Evolutionary conservation across 1,140 invertebrate species (phyloP).

Genomic region (Zaprionus ornatus): DNA sequence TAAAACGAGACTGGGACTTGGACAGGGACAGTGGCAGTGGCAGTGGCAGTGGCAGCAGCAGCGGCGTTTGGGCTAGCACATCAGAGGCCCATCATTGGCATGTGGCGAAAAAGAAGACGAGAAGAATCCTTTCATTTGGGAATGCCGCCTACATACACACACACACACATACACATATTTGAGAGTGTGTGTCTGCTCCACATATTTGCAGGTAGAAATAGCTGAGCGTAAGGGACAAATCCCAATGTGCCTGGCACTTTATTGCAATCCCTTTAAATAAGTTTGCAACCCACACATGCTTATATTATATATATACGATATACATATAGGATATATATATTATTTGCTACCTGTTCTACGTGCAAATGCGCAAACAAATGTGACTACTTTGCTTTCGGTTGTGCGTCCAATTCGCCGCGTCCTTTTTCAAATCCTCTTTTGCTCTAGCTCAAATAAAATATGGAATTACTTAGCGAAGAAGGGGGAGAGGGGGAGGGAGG

Average conservation of each 20-base stretch:
- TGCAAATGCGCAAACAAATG: conserved; percentile 76
- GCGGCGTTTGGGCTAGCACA: too few species aligned
- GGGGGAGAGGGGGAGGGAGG: conserved; percentile 35
- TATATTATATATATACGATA: not conserved
- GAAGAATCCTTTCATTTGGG: conserved; percentile 77
- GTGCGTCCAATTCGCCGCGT: conserved; percentile 14
- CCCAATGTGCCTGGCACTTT: conserved; percentile 80
- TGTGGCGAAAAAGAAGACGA: conserved; percentile 60
- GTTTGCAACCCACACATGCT: conserved; percentile 42
- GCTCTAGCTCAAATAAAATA: conserved; percentile 70
- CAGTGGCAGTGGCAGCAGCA: not conserved
- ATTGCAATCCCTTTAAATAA: conserved; percentile 81
- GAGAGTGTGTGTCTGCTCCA: conserved; percentile 33
- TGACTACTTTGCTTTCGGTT: conserved; percentile 28
- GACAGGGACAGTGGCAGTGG: conserved; percentile 3
- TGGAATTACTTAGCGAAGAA: conserved; percentile 77
- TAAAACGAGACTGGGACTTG: conserved; percentile 55
- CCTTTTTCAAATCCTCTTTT: conserved; percentile 32
- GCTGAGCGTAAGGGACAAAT: conserved; percentile 68
- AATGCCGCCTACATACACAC: conserved; percentile 15
- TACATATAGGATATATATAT: conserved; percentile 11
- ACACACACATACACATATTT: not conserved
- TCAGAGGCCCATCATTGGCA: conserved; percentile 67
- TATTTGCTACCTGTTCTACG: conserved; percentile 49
- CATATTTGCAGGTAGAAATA: conserved; percentile 74